Base-by-base conservation (phyloP, 2,797 vertebrate species). In the Rhadinocentrus ornatus region DNA sequence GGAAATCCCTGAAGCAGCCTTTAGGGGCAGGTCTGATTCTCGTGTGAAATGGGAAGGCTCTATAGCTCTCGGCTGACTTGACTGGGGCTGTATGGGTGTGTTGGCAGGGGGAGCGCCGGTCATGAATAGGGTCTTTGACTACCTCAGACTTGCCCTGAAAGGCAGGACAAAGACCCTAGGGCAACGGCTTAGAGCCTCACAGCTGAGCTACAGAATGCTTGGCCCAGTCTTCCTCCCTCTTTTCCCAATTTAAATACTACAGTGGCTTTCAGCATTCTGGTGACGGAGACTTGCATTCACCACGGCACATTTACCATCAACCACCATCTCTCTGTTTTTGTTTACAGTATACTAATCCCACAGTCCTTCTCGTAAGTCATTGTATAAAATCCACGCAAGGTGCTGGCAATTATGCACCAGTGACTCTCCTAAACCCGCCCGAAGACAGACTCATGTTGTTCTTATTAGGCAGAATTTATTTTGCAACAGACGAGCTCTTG, bases 91-190 rank as follows among this genome's bases (percentile, higher is more conserved):
- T 94, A 93, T 94, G 93, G 92, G 89, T 89, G 93, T 91, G 91
- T 94, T 94, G 93, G 93, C 93, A 93, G 93, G 92, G 93, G 92
- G 93, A 93, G 91, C 87, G 84, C 83, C 86, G 80, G 86, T 82
- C 91, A 93, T 94, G 94, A 95, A 95, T 94, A 90, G 92, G 91
- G 90, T 93, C 94, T 95, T 95, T 95, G 92, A 95, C 93, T 93
- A 93, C 87, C 91, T 94, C 92, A 94, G 93, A 94, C 93, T 93
- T 92, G 92, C 91, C 90, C 94, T 94, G 94, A 95, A 94, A 94
- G 91, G 92, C 92, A 93, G 92, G 91, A 95, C 94, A 95, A 95
- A 95, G 93, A 92, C 91, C 93, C 91, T 85, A 93, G 92, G 93
- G 92, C 93, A 93, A 92, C 90, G 92, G 92, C 93, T 94, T 94